Evolutionary conservation across 2,888 invertebrate species (phyloP).

Genomic region (Heterodera filipjevi): DNA sequence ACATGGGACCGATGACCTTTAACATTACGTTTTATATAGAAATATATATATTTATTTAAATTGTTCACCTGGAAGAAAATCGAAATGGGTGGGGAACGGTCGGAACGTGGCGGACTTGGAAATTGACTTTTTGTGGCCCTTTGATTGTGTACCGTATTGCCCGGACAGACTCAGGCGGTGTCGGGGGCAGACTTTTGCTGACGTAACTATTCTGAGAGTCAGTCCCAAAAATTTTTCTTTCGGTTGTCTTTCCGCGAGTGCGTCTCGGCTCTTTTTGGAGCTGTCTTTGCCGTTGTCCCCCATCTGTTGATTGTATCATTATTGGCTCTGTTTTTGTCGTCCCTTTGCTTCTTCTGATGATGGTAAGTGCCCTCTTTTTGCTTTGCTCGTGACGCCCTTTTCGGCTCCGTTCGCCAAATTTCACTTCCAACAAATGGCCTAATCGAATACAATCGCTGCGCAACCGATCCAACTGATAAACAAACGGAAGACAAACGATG

Average conservation of each 20-base stretch:
- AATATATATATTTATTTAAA: no score
- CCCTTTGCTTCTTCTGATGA: neutral
- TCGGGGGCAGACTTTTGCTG: conserved; percentile 11
- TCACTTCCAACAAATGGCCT: neutral
- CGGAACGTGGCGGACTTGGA: neutral
- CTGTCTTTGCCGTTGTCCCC: neutral
- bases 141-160: neutral
- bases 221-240: no score
- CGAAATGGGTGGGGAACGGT: neutral
- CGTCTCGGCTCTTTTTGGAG: neutral
- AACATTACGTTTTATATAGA: neutral
- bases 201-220: no score
- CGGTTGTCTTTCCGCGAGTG: no score
- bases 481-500: neutral
- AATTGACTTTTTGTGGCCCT: neutral
- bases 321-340: no score
- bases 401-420: neutral
- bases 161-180: neutral
- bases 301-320: no score
- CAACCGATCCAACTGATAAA: neutral
- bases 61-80: neutral
- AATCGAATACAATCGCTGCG: neutral
- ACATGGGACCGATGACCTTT: conserved; percentile 18
- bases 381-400: neutral
- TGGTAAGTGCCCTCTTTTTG: neutral